Conservation (phyloP, 2,113 vertebrate species). For the Sciurus niger region DNA sequence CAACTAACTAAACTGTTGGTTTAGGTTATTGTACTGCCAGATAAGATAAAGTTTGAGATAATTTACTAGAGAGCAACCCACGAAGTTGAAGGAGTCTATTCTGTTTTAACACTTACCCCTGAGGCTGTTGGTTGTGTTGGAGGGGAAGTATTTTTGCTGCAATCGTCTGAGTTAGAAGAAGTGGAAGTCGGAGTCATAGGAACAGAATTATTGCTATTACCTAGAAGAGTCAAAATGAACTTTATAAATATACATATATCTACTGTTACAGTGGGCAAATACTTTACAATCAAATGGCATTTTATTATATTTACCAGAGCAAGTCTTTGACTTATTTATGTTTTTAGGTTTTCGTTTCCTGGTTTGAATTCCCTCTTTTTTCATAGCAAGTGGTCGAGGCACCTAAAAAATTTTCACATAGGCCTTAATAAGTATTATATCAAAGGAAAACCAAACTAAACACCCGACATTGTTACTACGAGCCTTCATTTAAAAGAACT, state of each 20-base stretch:
- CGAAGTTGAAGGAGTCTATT: constrained; percentile 68
- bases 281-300: constrained; percentile 19
- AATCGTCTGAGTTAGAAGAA: constrained; percentile 98
- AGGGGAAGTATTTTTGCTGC: constrained; percentile 96
- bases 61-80: constrained; percentile 73
- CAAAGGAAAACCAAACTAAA: constrained; percentile 66
- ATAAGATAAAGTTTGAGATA: constrained; percentile 91
- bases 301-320: constrained; percentile 92
- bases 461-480: background rate
- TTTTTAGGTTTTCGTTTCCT: constrained; percentile 99
- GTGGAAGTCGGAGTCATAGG: constrained; percentile 99
- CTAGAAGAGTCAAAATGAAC: constrained; percentile 86
- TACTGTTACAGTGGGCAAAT: background rate
- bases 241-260: constrained; percentile 68
- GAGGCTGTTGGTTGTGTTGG: constrained; percentile 92
- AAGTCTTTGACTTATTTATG: constrained; percentile 96
- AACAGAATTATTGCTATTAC: constrained; percentile 94
- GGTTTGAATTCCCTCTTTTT: constrained; percentile 99
- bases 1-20: constrained; percentile 89
- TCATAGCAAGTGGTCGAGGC: constrained; percentile 98
- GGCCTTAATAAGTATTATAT: background rate
- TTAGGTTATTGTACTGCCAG: constrained; percentile 89
- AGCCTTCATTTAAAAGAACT: constrained; percentile 31
- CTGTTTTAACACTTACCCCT: constrained; percentile 90
- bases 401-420: constrained; percentile 90